Conservation (phyloP, 2,888 invertebrate genomes). For the Himalopsyche anomala region DNA sequence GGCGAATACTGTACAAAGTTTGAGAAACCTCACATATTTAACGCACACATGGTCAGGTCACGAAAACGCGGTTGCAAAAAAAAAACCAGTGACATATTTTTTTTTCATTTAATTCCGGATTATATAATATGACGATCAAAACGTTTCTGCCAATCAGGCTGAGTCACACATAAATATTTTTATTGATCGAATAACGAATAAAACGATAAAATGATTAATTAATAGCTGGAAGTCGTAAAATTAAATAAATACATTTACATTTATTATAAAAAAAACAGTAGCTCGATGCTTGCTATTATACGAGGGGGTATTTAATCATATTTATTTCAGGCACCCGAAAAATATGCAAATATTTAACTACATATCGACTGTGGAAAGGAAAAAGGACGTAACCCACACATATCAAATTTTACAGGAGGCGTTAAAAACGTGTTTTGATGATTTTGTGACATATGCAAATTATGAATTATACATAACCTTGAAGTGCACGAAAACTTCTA, state of each 20-base stretch:
- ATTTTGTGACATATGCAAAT: too few species aligned
- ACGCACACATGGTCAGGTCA: not conserved
- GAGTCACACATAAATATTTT: not conserved
- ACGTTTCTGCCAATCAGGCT: not conserved
- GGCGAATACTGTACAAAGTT: not conserved
- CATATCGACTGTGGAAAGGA: too few species aligned
- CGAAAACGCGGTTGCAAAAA: constrained; percentile 1
- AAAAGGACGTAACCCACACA: too few species aligned
- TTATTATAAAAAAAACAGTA: not conserved
- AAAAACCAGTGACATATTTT: not conserved
- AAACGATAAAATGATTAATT: not conserved
- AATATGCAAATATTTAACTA: too few species aligned
- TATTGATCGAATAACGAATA: not conserved
- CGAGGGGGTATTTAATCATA: not conserved
- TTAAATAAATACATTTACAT: not conserved
- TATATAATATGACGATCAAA: not conserved
- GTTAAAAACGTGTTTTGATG: too few species aligned
- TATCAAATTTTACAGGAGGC: too few species aligned
- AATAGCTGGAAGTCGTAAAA: not conserved
- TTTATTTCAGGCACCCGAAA: too few species aligned
- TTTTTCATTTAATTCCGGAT: not conserved
- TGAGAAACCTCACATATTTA: not conserved
- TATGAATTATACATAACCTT: too few species aligned
- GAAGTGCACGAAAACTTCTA: too few species aligned
- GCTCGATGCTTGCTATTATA: not conserved